Evolutionary conservation across 2,888 invertebrate species (phyloP), one percentile per base, ranked within the genome.

Genomic region (Girardia tigrina): DNA sequence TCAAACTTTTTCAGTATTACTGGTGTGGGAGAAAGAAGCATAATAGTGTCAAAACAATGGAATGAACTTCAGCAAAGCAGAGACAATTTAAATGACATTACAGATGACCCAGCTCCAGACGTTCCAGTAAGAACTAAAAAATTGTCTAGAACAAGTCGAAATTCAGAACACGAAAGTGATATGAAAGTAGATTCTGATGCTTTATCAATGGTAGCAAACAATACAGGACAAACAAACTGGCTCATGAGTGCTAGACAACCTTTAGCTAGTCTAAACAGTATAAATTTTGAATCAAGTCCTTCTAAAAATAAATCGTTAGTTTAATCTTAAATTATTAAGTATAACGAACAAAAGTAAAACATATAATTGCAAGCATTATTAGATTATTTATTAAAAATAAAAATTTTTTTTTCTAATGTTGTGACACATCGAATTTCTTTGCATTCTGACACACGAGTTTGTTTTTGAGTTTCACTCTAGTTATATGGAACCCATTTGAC

Each of bases 141-240:
- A 20, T 4, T 4, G 56, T 56, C 56, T 6, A 56, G 56, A n/a
- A 20, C 23, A 23, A 20, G 20, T 16, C n/a, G 56, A 56, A 56
- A 56, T 20, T 56, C 56, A 6, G n/a, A 4, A 8, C 23, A 56
- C n/a, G 56, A 56, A 20, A 56, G n/a, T 56, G 56, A 56, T 16
- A 56, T 56, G 56, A 56, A 56, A 56, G 56, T 56, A 20, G 56
- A 56, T 56, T 56, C 56, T 12, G 56, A 56, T 16, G 56, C 23
- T 16, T 6, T 56, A 12, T 20, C 56, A 12, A 56, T 56, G 56
- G n/a, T n/a, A n/a, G 56, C n/a, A 4, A n/a, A 4, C 23, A 56
- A 16, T n/a, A n/a, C n/a, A 2, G 4, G 8, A 8, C 56, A 56
- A 56, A 20, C 56, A 12, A 56, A 56, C n/a, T 56, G 56, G 56